Evolutionary conservation across 2,888 invertebrate species (phyloP).

Genomic region (Tuberolachnus salignus): DNA sequence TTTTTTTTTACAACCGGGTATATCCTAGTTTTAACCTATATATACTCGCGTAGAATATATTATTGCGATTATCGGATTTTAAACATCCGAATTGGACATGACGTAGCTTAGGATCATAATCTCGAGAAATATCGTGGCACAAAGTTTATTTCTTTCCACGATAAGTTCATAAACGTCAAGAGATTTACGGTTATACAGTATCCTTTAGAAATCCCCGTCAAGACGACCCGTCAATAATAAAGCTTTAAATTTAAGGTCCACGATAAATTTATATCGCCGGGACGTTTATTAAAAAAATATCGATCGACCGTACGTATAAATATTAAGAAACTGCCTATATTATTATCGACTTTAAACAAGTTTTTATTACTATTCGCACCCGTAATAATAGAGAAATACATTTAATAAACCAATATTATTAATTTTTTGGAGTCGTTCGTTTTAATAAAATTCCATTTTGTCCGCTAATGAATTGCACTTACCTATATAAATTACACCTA

Average conservation of each 20-base stretch:
- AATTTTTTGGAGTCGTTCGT: too few species aligned
- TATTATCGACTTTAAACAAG: too few species aligned
- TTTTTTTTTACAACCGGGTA: too few species aligned
- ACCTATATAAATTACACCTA: too few species aligned
- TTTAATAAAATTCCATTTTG: too few species aligned
- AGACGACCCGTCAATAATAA: conserved; percentile 18
- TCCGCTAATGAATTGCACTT: too few species aligned
- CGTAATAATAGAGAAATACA: too few species aligned
- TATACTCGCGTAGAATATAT: neutral
- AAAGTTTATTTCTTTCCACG: neutral
- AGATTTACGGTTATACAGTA: conserved; percentile 22
- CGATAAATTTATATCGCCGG: neutral
- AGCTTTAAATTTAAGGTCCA: conserved; percentile 15
- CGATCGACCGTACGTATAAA: neutral
- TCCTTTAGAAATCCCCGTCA: neutral
- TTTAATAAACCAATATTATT: too few species aligned
- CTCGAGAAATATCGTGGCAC: neutral
- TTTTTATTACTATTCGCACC: too few species aligned
- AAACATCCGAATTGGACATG: neutral
- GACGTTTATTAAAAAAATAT: conserved; percentile 16
- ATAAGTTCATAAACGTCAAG: conserved; percentile 21
- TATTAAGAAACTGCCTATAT: too few species aligned
- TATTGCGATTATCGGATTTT: conserved; percentile 10
- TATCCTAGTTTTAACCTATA: too few species aligned
- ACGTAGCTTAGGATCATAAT: conserved; percentile 1